Conservation (phyloP, 2,888 invertebrate species). For the Apotomis betuletana region DNA sequence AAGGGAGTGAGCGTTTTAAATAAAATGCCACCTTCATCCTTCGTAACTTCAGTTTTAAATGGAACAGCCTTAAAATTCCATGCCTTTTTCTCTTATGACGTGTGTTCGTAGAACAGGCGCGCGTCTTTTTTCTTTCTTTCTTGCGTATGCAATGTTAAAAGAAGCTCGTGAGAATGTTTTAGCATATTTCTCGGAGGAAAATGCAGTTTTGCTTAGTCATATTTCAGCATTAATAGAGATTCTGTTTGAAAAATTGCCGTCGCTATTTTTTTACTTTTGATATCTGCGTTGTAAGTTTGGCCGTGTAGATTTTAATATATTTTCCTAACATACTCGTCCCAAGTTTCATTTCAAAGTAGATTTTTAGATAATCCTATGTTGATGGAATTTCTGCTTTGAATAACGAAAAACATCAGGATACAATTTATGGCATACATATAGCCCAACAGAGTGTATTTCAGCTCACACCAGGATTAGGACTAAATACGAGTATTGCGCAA, state of each 20-base stretch:
- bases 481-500: too few relatives aligned
- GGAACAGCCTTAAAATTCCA: constrained; percentile 46
- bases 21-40: constrained; percentile 19
- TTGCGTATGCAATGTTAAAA: constrained; percentile 22
- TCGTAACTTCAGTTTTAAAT: constrained; percentile 23
- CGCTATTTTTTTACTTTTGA: background rate
- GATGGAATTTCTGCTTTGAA: too few relatives aligned
- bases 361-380: too few relatives aligned
- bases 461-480: too few relatives aligned
- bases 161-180: constrained; percentile 32
- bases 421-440: too few relatives aligned
- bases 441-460: too few relatives aligned
- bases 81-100: constrained; percentile 44
- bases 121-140: constrained; percentile 32
- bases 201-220: constrained; percentile 18
- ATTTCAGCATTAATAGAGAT: background rate
- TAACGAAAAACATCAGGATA: too few relatives aligned
- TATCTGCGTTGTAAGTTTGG: too few relatives aligned
- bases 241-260: background rate
- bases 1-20: too few relatives aligned
- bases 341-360: too few relatives aligned
- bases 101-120: constrained; percentile 32
- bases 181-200: constrained; percentile 25
- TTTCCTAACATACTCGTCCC: too few relatives aligned
- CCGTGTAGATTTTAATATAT: too few relatives aligned